phyloP scores from a whole-genome alignment of 2,797 vertebrate species.

The Galagoides demidoff region DNA sequence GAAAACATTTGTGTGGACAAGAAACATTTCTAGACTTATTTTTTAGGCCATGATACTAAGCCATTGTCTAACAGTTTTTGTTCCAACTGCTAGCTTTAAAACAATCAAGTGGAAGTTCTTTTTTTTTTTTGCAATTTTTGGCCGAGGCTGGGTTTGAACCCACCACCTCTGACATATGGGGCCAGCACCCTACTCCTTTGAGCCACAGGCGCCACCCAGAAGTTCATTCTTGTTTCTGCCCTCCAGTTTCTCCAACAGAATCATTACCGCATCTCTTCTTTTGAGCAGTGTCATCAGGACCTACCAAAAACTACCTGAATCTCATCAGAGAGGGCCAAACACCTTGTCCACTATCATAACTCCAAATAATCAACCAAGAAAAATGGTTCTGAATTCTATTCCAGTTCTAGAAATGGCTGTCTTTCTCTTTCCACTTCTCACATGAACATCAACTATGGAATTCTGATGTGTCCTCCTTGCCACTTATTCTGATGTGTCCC shows the following conservation, averaged over 20 bases:
- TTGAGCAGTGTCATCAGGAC: background rate
- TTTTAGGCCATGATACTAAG: background rate
- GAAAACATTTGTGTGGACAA: background rate
- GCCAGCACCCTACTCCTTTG: too few species aligned
- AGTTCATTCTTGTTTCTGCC: background rate
- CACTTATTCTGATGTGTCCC: background rate
- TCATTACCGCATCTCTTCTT: background rate
- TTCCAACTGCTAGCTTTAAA: background rate
- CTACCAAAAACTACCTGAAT: background rate
- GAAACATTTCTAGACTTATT: background rate
- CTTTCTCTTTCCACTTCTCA: background rate
- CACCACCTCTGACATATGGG: too few species aligned
- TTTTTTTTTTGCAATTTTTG: too few species aligned
- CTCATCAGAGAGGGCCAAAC: background rate
- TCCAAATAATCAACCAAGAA: background rate
- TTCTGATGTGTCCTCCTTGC: background rate
- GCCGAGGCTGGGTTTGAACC: too few species aligned
- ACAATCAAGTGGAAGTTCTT: background rate
- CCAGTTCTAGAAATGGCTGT: background rate
- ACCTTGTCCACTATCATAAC: background rate
- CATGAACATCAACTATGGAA: background rate
- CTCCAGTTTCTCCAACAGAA: background rate
- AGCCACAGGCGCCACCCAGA: too few species aligned
- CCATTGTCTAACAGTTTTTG: background rate
- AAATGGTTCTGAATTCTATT: background rate